Evolutionary conservation across 2,113 vertebrate genomes (phyloP), one percentile per base, ranked within the genome.

Genomic region (Sphaerodactylus townsendi): DNA sequence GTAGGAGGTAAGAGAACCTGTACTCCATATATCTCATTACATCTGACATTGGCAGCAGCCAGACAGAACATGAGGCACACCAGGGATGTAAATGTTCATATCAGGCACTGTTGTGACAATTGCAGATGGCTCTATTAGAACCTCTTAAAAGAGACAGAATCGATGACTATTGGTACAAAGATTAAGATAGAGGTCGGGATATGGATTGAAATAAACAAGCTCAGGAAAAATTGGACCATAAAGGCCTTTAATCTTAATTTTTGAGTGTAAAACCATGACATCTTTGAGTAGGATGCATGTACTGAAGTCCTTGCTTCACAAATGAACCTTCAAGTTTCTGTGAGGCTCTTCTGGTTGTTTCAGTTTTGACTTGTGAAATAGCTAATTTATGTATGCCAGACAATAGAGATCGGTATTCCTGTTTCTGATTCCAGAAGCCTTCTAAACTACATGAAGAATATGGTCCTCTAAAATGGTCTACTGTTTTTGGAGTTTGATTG

Each of bases 11-110:
- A 88, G n/a, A 46, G 53, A 35, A 48, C 44, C 35, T 15, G 17
- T 59, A 64, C 64, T 59, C 85, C 59, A 14, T 79, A 0, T 35
- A 85, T 82, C 71, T 5, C 83, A 44, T 77, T 86, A 35, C 77
- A 81, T 88, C 7, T 84, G 59, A 35, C 44, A 37, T 71, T 79
- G 6, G 66, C 79, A 4, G 30, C 65, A 89, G 66, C 86, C 65
- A 25, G 71, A 14, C 33, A 84, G 39, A 77, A 48, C 9, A 25
- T 7, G 76, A 72, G 81, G 56, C 10, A 46, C 41, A 68, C 66
- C 2, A 87, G 8, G 37, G 25, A 50, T 85, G 44, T 84, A 74
- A 76, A 50, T 30, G 15, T 19, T 10, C 11, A 23, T 66, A 19
- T 78, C 30, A 30, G 56, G 37, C 17, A 28, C 11, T 15, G 5